These are phyloP conservation scores for Colletes latitarsis DNA, from an alignment of 1,140 invertebrate species.

Conservation along the genomic window DNA sequence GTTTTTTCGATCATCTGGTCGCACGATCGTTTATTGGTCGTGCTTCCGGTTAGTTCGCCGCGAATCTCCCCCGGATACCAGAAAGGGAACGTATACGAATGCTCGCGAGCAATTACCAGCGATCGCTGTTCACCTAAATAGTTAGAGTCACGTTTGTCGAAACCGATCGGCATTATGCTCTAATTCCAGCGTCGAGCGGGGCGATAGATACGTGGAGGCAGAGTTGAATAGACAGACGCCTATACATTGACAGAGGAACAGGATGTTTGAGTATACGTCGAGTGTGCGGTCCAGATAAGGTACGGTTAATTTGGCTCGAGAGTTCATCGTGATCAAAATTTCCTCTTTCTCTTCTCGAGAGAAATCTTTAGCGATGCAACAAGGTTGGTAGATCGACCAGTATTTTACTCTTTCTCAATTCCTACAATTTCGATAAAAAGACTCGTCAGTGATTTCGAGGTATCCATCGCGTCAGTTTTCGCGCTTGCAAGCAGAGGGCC, in stretches of 20 bases:
- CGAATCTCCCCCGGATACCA: no score
- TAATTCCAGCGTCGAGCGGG: conserved; percentile 35
- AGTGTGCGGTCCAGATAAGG: conserved; percentile 32
- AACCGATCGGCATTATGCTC: conserved; percentile 2
- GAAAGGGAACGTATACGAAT: no score
- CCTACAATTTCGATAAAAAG: no score
- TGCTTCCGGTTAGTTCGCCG: not conserved
- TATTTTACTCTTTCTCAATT: no score
- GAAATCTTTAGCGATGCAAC: not conserved
- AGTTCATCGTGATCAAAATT: not conserved
- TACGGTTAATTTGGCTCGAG: conserved; percentile 34
- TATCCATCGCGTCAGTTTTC: no score
- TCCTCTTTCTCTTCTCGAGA: not conserved
- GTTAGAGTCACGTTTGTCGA: conserved; percentile 16
- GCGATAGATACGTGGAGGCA: conserved; percentile 16
- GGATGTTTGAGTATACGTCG: not conserved
- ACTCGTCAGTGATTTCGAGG: no score
- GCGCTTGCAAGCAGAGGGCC: no score
- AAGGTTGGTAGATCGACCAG: no score
- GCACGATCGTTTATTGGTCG: no score
- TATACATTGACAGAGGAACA: not conserved
- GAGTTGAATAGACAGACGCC: conserved; percentile 20
- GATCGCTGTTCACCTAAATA: not conserved
- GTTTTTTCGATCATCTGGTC: not conserved
- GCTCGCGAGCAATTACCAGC: not conserved